Percentiles rank a stretch among this genome's conserved stretches.
Conservation (phyloP, 92 coral and sea anemone genomes). For the Parazoanthus atlanticus region DNA sequence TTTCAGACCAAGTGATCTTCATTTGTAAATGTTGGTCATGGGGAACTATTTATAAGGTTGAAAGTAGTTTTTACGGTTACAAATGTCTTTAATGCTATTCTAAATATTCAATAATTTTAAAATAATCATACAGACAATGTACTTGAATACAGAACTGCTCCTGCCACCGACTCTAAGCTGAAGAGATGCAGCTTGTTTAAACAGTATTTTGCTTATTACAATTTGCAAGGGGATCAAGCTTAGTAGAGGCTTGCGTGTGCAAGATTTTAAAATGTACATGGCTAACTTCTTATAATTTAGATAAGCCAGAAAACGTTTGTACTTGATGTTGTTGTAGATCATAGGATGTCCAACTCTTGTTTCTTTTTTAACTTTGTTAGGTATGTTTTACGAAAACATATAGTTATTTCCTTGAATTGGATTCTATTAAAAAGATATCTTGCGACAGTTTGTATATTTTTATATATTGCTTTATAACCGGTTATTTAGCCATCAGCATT, state of each 20-base stretch:
- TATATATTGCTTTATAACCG: too few species aligned
- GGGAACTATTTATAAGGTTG: background rate
- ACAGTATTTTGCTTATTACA: background rate
- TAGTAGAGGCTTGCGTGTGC: background rate
- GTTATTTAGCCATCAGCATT: too few species aligned
- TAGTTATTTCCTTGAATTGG: too few species aligned
- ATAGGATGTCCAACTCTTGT: too few species aligned
- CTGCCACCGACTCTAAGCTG: background rate
- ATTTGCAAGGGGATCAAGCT: background rate
- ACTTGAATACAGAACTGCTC: too few species aligned
- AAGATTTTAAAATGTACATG: too few species aligned
- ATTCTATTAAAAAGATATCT: too few species aligned
- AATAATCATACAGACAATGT: background rate
- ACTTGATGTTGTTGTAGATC: background rate
- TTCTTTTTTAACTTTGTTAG: too few species aligned
- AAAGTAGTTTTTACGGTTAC: background rate
- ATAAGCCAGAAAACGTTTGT: background rate
- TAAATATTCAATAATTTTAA: background rate
- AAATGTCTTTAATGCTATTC: background rate
- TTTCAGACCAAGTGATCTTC: background rate
- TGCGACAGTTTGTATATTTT: background rate
- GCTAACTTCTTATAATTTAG: background rate
- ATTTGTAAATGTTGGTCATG: background rate
- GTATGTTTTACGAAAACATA: too few species aligned
- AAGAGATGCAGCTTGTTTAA: background rate